Percentiles rank a stretch among this genome's conserved stretches.
phyloP scores from a whole-genome alignment of 2,797 vertebrate genomes.

The Cetoscarus ocellatus region DNA sequence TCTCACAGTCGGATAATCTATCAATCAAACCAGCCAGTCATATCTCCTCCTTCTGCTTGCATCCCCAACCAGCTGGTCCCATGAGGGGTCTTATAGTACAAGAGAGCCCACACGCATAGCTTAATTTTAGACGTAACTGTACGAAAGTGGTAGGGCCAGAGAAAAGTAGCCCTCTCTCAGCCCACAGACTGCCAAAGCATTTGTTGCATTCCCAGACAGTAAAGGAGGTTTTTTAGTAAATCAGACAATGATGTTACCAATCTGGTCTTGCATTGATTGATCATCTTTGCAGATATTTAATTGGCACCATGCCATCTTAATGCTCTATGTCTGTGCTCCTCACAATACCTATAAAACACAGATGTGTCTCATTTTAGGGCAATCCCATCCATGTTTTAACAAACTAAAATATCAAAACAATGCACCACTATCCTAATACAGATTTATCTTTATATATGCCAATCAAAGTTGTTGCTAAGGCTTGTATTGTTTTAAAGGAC shows the following conservation, averaged over 20 bases:
- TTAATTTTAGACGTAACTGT: slow-evolving; percentile 76
- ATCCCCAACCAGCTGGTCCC: slow-evolving; percentile 44
- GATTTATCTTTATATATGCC: too few species aligned
- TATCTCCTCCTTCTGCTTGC: slow-evolving; percentile 39
- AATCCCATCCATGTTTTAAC: too few species aligned
- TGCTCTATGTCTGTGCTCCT: too few species aligned
- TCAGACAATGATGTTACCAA: slow-evolving; percentile 35
- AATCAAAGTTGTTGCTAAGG: too few species aligned
- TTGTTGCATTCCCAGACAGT: slow-evolving; percentile 53
- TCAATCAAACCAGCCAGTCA: not conserved
- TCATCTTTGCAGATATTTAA: too few species aligned
- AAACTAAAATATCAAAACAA: too few species aligned
- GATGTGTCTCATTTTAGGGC: too few species aligned
- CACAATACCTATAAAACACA: too few species aligned
- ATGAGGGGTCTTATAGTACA: slow-evolving; percentile 38
- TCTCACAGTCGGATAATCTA: slow-evolving; percentile 23
- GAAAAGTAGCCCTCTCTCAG: slow-evolving; percentile 65
- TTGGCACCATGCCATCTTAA: too few species aligned
- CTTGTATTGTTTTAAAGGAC: too few species aligned
- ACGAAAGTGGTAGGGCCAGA: slow-evolving; percentile 52
- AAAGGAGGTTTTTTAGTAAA: slow-evolving; percentile 44
- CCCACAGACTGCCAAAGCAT: slow-evolving; percentile 76
- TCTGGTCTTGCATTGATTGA: slow-evolving; percentile 21
- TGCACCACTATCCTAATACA: too few species aligned
- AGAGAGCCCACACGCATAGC: slow-evolving; percentile 48